Evolutionary conservation across 1,140 invertebrate genomes (phyloP), one percentile per base, ranked within the genome.

Genomic region (Cardiocondyla obscurior): DNA sequence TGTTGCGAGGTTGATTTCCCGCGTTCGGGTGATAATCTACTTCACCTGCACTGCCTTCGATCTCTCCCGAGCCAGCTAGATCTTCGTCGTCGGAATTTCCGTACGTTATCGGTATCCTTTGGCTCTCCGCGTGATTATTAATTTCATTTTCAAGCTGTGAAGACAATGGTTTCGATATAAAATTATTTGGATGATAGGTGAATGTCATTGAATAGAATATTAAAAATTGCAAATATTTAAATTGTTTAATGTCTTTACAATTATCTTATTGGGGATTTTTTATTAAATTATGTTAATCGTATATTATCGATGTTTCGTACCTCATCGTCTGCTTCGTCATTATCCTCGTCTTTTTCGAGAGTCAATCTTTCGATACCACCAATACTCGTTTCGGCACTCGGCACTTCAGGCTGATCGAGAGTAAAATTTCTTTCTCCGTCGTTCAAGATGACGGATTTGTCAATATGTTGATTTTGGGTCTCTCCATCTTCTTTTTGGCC

Each of bases 1-100:
- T 10, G 1, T 28, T 82, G 3, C 7, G 69, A 28, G 19, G 36
- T 30, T 39, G n/a, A 0, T 14, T 7, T 6, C 51, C 70, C 4
- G 46, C 58, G 2, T 30, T 30, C 14, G 33, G 14, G 39, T 4
- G 33, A 2, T 14, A 0, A 3, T 30, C 28, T 36, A 42, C 30
- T 33, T 84, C 87, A 0, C 30, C 72, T 2, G 91, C 90, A 30
- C 90, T 92, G 33, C 91, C 90, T 51, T 93, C 92, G 44, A 85
- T 67, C 0, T 91, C 92, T 8, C 77, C 87, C 4, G 92, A 93
- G 7, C 91, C 92, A 5, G 85, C 81, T 14, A 92, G 81, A 65
- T 93, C 92, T 53, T 93, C 92, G 67, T 93, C 92, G 49, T 93
- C 92, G 5, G 58, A 81, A 39, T 88, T 88, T 6, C 58, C 77